Percentiles rank a stretch among this genome's conserved stretches.
Conservation (phyloP, 2,797 vertebrate genomes). For the Coluber constrictor region DNA sequence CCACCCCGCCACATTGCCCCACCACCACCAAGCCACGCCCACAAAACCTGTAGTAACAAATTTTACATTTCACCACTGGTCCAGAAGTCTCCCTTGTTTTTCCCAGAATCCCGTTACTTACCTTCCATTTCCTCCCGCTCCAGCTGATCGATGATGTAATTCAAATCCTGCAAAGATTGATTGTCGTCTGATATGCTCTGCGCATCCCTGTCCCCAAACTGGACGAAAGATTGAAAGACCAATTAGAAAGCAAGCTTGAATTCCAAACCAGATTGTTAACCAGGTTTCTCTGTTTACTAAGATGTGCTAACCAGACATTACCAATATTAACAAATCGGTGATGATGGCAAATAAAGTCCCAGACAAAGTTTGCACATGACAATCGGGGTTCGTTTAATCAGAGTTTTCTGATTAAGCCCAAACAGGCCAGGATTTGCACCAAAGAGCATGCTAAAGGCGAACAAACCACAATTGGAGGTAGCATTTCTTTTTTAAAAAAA, state of each 20-base stretch:
- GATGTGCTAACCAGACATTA: neutral
- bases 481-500: too few relatives aligned
- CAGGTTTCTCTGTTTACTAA: neutral
- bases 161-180: neutral
- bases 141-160: neutral
- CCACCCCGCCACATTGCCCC: too few relatives aligned
- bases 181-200: neutral
- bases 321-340: neutral
- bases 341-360: rapidly evolving
- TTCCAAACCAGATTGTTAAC: neutral
- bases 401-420: neutral
- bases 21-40: too few relatives aligned
- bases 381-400: neutral
- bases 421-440: neutral
- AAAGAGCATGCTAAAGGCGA: neutral
- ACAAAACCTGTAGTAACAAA: too few relatives aligned
- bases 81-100: neutral
- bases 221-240: neutral
- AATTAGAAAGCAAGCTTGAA: neutral
- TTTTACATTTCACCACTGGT: neutral
- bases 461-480: neutral
- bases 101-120: neutral
- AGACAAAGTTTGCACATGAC: neutral
- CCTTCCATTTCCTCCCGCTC: neutral
- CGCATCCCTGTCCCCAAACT: neutral